phyloP scores from a whole-genome alignment of 2,888 invertebrate genomes.

The Escarpia spicata region DNA sequence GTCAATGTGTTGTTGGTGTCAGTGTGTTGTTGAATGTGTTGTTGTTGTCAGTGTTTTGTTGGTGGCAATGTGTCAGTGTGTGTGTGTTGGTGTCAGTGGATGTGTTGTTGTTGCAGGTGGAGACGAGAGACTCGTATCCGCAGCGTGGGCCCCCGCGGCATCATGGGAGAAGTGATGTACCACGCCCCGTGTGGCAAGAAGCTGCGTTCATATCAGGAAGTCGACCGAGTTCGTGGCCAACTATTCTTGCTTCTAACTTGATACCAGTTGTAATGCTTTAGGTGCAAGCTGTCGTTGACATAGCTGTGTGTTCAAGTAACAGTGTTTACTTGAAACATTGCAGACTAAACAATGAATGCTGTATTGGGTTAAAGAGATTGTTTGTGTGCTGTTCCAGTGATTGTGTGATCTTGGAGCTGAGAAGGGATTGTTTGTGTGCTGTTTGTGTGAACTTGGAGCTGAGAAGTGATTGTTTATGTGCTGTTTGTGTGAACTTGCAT shows the following conservation, averaged over 20 bases:
- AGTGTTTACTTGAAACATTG: neutral
- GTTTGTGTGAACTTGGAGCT: too few relatives aligned
- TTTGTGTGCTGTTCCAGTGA: too few relatives aligned
- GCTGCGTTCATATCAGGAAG: conserved; percentile 73
- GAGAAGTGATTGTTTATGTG: too few relatives aligned
- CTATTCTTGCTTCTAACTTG: neutral
- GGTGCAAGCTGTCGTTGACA: neutral
- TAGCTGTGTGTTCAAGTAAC: neutral
- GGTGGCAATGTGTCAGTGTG: neutral
- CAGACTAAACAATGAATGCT: neutral
- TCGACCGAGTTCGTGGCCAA: conserved; percentile 50
- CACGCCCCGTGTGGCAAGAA: conserved; percentile 76
- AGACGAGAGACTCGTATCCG: conserved; percentile 90
- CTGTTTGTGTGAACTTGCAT: too few relatives aligned
- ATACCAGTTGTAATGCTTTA: neutral
- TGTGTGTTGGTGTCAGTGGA: neutral
- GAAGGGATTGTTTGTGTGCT: too few relatives aligned
- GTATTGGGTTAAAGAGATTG: too few relatives aligned
- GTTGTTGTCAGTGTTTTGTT: neutral
- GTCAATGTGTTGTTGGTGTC: neutral
- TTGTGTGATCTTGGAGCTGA: too few relatives aligned
- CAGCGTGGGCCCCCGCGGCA: conserved; percentile 78
- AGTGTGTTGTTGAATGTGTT: neutral
- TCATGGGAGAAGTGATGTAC: conserved; percentile 86
- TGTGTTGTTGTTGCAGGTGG: conserved; percentile 70